These are phyloP conservation scores for Chaetodon trifasciatus DNA, from an alignment of 2,797 vertebrate genomes.

Conservation along the genomic window DNA sequence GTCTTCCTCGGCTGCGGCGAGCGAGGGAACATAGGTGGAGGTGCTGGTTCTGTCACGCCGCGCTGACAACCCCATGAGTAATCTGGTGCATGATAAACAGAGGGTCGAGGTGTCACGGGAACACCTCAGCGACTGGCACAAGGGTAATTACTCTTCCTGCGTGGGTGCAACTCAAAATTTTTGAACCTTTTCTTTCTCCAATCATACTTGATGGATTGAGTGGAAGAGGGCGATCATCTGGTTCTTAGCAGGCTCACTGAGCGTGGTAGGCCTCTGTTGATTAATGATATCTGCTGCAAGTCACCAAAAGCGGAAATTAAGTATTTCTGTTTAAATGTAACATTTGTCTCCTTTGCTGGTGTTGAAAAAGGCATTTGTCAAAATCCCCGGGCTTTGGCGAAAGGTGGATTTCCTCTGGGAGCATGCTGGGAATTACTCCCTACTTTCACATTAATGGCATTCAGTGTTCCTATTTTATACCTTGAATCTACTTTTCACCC, in stretches of 20 bases:
- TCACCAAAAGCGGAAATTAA: conserved; percentile 88
- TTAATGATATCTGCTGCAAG: conserved; percentile 85
- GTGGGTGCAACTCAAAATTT: conserved; percentile 83
- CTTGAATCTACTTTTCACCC: conserved; percentile 72
- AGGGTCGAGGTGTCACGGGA: conserved; percentile 79
- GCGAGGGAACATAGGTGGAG: conserved; percentile 68
- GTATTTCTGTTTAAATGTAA: conserved; percentile 87
- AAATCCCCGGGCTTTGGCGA: conserved; percentile 74
- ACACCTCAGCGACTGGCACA: conserved; percentile 80
- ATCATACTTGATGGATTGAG: conserved; percentile 88
- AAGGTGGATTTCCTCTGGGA: conserved; percentile 83
- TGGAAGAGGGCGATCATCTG: conserved; percentile 85
- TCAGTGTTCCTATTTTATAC: conserved; percentile 76
- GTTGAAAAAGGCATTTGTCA: conserved; percentile 86
- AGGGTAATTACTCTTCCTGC: conserved; percentile 85
- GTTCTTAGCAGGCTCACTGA: conserved; percentile 83
- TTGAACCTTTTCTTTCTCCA: conserved; percentile 87
- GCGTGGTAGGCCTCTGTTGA: conserved; percentile 81
- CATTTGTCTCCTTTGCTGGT: conserved; percentile 85
- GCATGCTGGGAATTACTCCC: conserved; percentile 76
- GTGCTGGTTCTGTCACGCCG: conserved; percentile 70
- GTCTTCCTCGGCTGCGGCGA: conserved; percentile 57
- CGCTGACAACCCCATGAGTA: conserved; percentile 75
- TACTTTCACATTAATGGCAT: conserved; percentile 81
- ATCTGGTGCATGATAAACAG: conserved; percentile 84